These are phyloP conservation scores for Pyxicephalus adspersus DNA, from an alignment of 2,113 vertebrate species.

Conservation along the genomic window DNA sequence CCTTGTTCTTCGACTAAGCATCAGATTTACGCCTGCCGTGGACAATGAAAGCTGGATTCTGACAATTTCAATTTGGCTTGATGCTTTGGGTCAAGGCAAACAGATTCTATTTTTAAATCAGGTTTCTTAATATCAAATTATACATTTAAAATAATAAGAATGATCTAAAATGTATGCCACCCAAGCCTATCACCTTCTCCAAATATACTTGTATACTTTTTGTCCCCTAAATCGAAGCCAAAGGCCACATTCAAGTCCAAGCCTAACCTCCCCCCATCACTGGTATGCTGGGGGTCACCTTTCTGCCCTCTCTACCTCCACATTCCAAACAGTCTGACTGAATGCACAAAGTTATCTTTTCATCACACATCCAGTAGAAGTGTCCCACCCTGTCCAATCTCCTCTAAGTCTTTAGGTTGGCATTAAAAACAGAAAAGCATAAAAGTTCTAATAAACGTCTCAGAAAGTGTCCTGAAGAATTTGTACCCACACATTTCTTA, in stretches of 20 bases:
- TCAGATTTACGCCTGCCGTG: background rate
- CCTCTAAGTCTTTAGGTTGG: background rate
- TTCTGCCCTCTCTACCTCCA: background rate
- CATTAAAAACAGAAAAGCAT: background rate
- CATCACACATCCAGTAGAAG: background rate
- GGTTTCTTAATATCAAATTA: no score
- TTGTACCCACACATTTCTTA: no score
- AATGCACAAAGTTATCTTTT: background rate
- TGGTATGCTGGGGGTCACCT: constrained; percentile 3
- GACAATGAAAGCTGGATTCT: background rate
- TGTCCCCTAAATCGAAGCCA: background rate
- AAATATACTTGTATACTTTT: background rate
- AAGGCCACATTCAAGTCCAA: background rate
- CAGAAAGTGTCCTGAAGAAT: background rate
- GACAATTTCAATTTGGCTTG: background rate
- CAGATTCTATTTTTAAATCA: no score
- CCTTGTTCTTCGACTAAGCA: no score
- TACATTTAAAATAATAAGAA: no score
- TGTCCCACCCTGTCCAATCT: background rate
- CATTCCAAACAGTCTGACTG: background rate
- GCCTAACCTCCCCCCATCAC: background rate
- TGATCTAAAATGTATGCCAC: no score
- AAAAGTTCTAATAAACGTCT: background rate
- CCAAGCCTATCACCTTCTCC: background rate
- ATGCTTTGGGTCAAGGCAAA: no score